A percentile compares a stretch with the other conserved stretches of the same genome.
Evolutionary conservation across 2,888 invertebrate genomes (phyloP).

Genomic region (Crematogaster levior): DNA sequence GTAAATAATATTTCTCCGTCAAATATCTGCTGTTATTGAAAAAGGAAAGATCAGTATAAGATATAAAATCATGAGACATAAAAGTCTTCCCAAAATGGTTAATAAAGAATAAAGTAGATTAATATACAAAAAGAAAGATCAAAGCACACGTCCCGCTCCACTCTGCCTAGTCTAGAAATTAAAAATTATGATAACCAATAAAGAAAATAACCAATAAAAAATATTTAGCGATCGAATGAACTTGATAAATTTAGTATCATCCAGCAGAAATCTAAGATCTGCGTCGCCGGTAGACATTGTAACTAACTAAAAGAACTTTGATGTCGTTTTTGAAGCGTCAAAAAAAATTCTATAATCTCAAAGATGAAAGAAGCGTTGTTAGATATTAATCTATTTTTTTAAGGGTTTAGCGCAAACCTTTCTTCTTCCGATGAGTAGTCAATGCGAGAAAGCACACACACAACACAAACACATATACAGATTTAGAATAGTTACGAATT

Average conservation of each 20-base stretch:
- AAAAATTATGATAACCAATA: slow-evolving; percentile 47
- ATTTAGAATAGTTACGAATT: slow-evolving; percentile 37
- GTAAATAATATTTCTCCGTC: slow-evolving; percentile 20
- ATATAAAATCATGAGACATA: slow-evolving; percentile 46
- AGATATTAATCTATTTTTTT: slow-evolving; percentile 62
- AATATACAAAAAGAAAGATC: slow-evolving; percentile 64
- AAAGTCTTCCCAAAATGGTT: slow-evolving; percentile 67
- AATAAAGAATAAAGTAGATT: slow-evolving; percentile 61
- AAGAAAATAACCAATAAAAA: slow-evolving; percentile 47
- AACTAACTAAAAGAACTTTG: neutral
- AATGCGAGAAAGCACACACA: slow-evolving; percentile 64
- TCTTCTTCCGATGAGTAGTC: slow-evolving; percentile 73
- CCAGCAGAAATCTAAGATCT: slow-evolving; percentile 46
- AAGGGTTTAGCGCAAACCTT: slow-evolving; percentile 51
- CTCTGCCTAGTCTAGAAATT: neutral
- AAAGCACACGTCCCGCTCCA: neutral
- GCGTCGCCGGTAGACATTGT: neutral
- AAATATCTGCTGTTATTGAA: neutral
- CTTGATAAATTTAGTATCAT: slow-evolving; percentile 52
- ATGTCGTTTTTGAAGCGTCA: slow-evolving; percentile 12
- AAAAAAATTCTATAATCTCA: neutral
- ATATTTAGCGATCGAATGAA: slow-evolving; percentile 55
- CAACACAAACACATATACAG: slow-evolving; percentile 15
- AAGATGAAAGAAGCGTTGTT: neutral
- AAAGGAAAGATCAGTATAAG: slow-evolving; percentile 44